phyloP scores from a whole-genome alignment of 1,140 invertebrate genomes.

The Vanessa tameamea region DNA sequence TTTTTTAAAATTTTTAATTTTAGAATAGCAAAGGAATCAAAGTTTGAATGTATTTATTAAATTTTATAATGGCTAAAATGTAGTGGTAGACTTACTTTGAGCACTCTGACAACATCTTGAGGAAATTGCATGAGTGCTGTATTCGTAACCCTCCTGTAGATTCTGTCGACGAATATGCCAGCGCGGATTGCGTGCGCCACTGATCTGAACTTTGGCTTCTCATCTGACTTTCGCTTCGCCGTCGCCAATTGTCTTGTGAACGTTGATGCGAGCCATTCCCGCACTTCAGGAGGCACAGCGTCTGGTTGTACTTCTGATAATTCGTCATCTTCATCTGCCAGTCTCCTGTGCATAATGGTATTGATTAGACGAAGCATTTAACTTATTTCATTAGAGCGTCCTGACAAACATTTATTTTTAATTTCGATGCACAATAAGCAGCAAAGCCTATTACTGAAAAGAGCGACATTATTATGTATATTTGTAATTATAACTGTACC shows the following conservation, averaged over 20 bases:
- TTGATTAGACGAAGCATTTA: slow-evolving; percentile 21
- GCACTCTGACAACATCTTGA: slow-evolving; percentile 90
- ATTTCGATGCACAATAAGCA: slow-evolving; percentile 13
- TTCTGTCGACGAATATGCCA: slow-evolving; percentile 98
- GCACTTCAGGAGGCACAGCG: slow-evolving; percentile 95
- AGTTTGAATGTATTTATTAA: no score
- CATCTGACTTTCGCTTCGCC: slow-evolving; percentile 86
- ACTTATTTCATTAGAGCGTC: slow-evolving; percentile 14
- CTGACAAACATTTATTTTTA: neutral
- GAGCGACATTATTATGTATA: slow-evolving; percentile 1
- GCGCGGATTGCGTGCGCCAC: slow-evolving; percentile 98
- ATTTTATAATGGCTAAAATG: neutral
- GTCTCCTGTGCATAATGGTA: slow-evolving; percentile 80
- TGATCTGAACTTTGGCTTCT: slow-evolving; percentile 93
- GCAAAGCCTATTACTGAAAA: slow-evolving; percentile 24
- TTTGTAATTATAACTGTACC: neutral
- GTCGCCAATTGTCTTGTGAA: slow-evolving; percentile 94
- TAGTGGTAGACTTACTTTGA: slow-evolving; percentile 86
- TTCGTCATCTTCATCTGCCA: slow-evolving; percentile 95
- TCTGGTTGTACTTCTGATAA: slow-evolving; percentile 97
- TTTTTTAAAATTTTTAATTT: no score
- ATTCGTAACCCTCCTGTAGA: slow-evolving; percentile 93
- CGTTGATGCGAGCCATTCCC: slow-evolving; percentile 98
- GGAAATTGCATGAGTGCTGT: slow-evolving; percentile 94
- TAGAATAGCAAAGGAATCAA: no score